phyloP scores from a whole-genome alignment of 1,140 invertebrate genomes.

The Chrysoperla carnea region DNA sequence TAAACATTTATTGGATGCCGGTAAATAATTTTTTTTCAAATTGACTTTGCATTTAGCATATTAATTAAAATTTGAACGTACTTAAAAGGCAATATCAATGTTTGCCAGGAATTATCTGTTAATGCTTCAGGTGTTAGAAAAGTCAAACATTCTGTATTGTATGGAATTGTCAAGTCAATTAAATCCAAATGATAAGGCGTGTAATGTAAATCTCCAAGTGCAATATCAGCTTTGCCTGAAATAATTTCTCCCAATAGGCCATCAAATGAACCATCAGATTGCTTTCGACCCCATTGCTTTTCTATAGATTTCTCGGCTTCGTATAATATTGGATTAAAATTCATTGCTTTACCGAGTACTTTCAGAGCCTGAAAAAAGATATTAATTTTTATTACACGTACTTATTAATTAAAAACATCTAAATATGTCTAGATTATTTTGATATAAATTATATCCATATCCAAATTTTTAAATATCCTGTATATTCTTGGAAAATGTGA shows the following conservation, averaged over 20 bases:
- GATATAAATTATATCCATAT: constrained; percentile 3
- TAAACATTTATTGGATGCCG: constrained; percentile 2
- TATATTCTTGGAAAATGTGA: too few species aligned
- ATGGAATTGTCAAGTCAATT: constrained; percentile 58
- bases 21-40: constrained; percentile 2
- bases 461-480: too few species aligned
- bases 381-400: constrained; percentile 2
- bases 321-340: constrained; percentile 47
- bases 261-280: constrained; percentile 38
- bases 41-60: constrained; percentile 1
- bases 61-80: constrained; percentile 16
- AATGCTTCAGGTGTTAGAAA: constrained; percentile 64
- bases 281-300: constrained; percentile 43
- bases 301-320: constrained; percentile 31
- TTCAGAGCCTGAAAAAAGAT: constrained; percentile 37
- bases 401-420: constrained; percentile 14
- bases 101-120: constrained; percentile 64
- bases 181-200: constrained; percentile 43
- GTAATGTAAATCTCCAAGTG: constrained; percentile 59
- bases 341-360: constrained; percentile 44
- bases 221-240: constrained; percentile 45
- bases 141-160: constrained; percentile 62
- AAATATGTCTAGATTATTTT: constrained; percentile 4
- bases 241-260: constrained; percentile 55
- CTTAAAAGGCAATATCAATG: constrained; percentile 62